Base-by-base conservation (phyloP, 2,113 vertebrate species). In the Capricornis sumatraensis region DNA sequence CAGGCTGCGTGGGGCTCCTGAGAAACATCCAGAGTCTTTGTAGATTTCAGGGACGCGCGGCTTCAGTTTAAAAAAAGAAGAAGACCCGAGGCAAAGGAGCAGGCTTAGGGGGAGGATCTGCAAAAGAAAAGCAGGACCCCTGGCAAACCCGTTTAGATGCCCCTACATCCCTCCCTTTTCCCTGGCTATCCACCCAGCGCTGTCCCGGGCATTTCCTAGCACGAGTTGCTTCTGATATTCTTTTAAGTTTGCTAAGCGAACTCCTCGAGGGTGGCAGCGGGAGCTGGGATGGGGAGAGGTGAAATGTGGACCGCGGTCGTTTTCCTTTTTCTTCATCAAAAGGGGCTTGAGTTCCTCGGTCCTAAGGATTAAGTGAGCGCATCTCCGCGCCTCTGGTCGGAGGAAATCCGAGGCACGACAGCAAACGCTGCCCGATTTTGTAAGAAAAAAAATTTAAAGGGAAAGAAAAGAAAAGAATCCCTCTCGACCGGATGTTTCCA, bases 401-500 rank as follows among this genome's bases (percentile, higher is more conserved):
- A 67, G 96, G 83, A 94, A 92, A 91, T 78, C 85, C n/a, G 74
- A 98, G 76, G 85, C 95, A 95, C 45, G 52, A 62, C 64, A 92
- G 88, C 89, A 96, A 92, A 97, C 81, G 58, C 82, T 86, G 91
- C 53, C 62, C n/a, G 58, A 53, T 97, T 96, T 97, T 92, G 91
- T 89, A 55, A 83, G 86, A 15, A n/a, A 47, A 30, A 82, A 62
- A 50, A 58, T 52, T 88, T 78, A 13, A 86, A 96, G 53, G 45
- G 82, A 84, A 83, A 60, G 71, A 91, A 85, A 92, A 95, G 88
- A 92, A 82, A 89, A 96, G 89, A 92, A 84, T 92, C 67, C 3
- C 60, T 45, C 76, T 90, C 40, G 14, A 94, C 96, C 95, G 97
- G 97, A 97, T 97, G 97, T 97, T 97, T 98, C 94, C 97, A 97